Conservation (phyloP, 2,888 invertebrate species). For the Spodoptera littoralis region DNA sequence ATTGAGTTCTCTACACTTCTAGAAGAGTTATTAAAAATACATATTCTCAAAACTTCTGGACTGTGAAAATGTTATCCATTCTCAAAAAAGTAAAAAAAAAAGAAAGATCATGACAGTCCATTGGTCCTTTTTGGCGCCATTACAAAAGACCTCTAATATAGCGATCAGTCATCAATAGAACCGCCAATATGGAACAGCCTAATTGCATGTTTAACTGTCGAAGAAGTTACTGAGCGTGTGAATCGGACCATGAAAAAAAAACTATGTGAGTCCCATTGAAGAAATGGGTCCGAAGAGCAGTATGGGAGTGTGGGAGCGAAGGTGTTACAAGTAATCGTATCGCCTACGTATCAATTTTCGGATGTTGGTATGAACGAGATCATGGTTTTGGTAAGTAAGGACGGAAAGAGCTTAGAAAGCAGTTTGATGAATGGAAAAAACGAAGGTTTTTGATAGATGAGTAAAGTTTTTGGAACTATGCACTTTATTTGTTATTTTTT, state of each 20-base stretch:
- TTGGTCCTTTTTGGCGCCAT: constrained; percentile 54
- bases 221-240: constrained; percentile 80
- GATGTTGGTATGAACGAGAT: background rate
- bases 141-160: constrained; percentile 60
- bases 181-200: constrained; percentile 66
- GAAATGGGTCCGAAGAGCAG: constrained; percentile 75
- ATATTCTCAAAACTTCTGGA: no score
- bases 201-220: constrained; percentile 61
- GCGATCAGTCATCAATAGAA: constrained; percentile 75
- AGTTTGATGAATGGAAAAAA: no score
- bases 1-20: no score
- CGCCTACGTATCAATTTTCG: constrained; percentile 42
- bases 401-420: no score
- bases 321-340: constrained; percentile 73
- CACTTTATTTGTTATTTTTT: no score
- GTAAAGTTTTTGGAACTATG: no score
- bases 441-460: no score
- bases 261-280: constrained; percentile 70
- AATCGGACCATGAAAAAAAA: constrained; percentile 67
- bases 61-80: no score
- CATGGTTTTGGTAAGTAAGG: background rate
- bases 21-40: no score
- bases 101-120: constrained; percentile 18
- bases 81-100: constrained; percentile 22
- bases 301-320: constrained; percentile 74